phyloP scores from a whole-genome alignment of 1,140 invertebrate species.

The Lithobius niger region DNA sequence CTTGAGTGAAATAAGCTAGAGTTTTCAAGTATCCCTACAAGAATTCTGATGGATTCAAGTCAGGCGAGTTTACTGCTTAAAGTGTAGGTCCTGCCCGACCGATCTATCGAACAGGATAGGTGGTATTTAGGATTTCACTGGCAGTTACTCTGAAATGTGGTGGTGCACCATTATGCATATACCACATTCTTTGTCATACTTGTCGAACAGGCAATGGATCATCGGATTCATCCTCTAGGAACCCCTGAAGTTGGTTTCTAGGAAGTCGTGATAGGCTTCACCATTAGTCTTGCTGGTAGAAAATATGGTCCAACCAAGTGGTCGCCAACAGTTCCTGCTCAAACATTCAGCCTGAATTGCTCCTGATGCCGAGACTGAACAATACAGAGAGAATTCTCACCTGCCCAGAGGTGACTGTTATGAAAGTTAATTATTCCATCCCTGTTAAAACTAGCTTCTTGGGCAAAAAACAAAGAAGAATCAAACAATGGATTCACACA shows the following conservation, averaged over 20 bases:
- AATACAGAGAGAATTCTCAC: no score
- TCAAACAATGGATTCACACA: not conserved
- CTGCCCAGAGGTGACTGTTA: no score
- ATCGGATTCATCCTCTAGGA: not conserved
- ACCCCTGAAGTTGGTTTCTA: not conserved
- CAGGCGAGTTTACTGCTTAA: no score
- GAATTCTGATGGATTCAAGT: no score
- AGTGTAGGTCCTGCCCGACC: no score
- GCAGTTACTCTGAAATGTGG: no score
- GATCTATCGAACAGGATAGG: no score
- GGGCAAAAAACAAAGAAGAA: not conserved
- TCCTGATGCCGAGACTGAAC: not conserved
- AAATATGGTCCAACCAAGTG: not conserved
- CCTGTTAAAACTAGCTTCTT: not conserved
- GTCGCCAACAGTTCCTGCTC: not conserved
- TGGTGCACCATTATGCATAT: not conserved
- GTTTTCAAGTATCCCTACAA: no score
- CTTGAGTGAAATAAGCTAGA: no score
- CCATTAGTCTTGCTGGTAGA: not conserved
- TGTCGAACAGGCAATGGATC: no score
- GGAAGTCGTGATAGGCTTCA: not conserved
- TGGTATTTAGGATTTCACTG: no score
- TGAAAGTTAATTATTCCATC: not conserved
- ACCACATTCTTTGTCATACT: no score
- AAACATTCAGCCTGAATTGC: not conserved